phyloP scores from a whole-genome alignment of 2,888 invertebrate genomes.

The Lymantria monacha region DNA sequence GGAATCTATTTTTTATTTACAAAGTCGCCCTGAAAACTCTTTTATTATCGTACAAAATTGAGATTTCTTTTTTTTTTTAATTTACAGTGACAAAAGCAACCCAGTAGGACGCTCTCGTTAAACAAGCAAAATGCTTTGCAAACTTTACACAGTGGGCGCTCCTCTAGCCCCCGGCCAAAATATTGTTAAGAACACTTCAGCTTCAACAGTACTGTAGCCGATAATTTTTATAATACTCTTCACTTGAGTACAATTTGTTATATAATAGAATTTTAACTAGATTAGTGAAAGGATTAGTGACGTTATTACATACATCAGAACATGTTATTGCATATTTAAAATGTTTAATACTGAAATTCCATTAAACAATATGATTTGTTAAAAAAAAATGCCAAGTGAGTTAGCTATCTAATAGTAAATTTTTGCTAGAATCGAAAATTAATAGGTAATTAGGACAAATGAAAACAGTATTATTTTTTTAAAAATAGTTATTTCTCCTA shows the following conservation, averaged over 20 bases:
- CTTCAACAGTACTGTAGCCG: constrained; percentile 46
- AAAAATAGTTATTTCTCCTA: no score
- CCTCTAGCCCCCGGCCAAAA: constrained; percentile 54
- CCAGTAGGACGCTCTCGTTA: constrained; percentile 39
- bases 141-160: constrained; percentile 46
- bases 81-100: constrained; percentile 25
- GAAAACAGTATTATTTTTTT: no score
- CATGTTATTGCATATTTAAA: no score
- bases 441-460: no score
- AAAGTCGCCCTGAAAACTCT: constrained; percentile 1
- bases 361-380: no score
- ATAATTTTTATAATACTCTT: constrained; percentile 69
- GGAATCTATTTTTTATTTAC: no score
- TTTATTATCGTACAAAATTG: not conserved
- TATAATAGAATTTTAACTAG: constrained; percentile 23
- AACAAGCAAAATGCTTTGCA: constrained; percentile 41
- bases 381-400: no score
- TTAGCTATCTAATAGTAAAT: no score
- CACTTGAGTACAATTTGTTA: constrained; percentile 40
- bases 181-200: constrained; percentile 56
- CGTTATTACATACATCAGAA: no score
- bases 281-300: constrained; percentile 2
- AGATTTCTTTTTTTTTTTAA: no score
- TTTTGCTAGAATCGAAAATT: no score
- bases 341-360: no score